Evolutionary conservation across 2,888 invertebrate genomes (phyloP), one percentile per base, ranked within the genome.

Genomic region (Psylliodes chrysocephalus): DNA sequence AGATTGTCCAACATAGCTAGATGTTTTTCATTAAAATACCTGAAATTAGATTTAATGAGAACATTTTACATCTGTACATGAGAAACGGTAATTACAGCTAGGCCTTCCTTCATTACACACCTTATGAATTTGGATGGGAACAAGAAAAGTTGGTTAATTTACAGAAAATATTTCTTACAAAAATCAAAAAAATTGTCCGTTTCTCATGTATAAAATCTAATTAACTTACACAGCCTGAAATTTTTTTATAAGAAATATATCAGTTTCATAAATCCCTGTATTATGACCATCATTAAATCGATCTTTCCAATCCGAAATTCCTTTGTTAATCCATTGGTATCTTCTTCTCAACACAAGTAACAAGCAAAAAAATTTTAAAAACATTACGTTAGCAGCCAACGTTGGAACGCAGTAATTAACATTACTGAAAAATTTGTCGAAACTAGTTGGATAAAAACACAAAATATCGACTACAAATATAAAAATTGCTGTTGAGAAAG

Each of bases 401-500:
- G 49, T 30, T 12, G 59, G 59, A 1, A 49, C 7, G 12, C 59
- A 49, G 40, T 59, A 59, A 40, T 17, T 40, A 14, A 59, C 28
- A 17, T 59, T 59, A 14, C 17, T 28, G 7, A 8, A 10, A 4
- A 59, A 0, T 10, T 15, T 17, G 17, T 40, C 8, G 6, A 49
- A 19, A 49, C 6, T n/a, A 19, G 2, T 38, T 22, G 59, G 59
- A 22, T 17, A 40, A 22, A 59, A 59, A 22, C 49, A 49, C 38
- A 49, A 22, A 28, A 59, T 15, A 18, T 59, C 59, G 1, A 59
- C 59, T 59, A 28, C 18, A 12, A 59, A 15, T 17, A 59, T 59
- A 30, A 59, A 59, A 38, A 30, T 2, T 7, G 49, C n/a, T 15
- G 59, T 7, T 10, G 19, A 22, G n/a, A 59, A 1, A 6, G 19